phyloP scores from a whole-genome alignment of 2,888 invertebrate genomes.

The Nomada lathburiana region DNA sequence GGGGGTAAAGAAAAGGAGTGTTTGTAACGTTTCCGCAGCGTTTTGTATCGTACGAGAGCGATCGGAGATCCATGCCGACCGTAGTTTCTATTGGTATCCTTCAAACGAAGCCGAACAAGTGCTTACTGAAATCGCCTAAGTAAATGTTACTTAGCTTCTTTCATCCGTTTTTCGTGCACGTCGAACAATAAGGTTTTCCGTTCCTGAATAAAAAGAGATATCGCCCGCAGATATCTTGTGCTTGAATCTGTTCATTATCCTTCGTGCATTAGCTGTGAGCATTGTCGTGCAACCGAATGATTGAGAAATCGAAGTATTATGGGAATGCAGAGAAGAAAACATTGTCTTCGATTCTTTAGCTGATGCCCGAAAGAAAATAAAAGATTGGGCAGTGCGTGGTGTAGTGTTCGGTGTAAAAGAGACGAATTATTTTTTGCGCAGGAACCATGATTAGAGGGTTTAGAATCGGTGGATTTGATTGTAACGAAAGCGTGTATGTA shows the following conservation, averaged over 20 bases:
- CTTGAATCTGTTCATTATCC: slow-evolving; percentile 20
- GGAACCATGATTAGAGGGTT: slow-evolving; percentile 31
- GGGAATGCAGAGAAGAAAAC: not conserved
- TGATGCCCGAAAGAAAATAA: not conserved
- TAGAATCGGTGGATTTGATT: slow-evolving; percentile 4
- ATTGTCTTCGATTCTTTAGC: no score
- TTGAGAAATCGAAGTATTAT: not conserved
- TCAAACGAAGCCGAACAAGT: slow-evolving; percentile 61
- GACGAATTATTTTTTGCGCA: slow-evolving; percentile 46
- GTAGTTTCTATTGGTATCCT: slow-evolving; percentile 31
- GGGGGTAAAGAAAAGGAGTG: not conserved
- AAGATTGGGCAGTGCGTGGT: not conserved
- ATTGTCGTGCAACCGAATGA: not conserved
- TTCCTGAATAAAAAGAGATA: slow-evolving; percentile 52
- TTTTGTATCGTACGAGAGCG: not conserved
- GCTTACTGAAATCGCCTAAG: slow-evolving; percentile 51
- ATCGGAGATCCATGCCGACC: slow-evolving; percentile 33
- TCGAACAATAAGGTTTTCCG: slow-evolving; percentile 56
- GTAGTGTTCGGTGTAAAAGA: slow-evolving; percentile 42
- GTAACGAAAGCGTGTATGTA: slow-evolving; percentile 7
- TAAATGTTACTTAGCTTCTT: slow-evolving; percentile 34
- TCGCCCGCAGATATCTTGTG: slow-evolving; percentile 27
- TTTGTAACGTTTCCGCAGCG: not conserved
- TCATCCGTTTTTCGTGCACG: slow-evolving; percentile 29
- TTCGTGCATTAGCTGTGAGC: not conserved